phyloP scores from a whole-genome alignment of 1,140 invertebrate genomes.

The Ceratina calcarata region DNA sequence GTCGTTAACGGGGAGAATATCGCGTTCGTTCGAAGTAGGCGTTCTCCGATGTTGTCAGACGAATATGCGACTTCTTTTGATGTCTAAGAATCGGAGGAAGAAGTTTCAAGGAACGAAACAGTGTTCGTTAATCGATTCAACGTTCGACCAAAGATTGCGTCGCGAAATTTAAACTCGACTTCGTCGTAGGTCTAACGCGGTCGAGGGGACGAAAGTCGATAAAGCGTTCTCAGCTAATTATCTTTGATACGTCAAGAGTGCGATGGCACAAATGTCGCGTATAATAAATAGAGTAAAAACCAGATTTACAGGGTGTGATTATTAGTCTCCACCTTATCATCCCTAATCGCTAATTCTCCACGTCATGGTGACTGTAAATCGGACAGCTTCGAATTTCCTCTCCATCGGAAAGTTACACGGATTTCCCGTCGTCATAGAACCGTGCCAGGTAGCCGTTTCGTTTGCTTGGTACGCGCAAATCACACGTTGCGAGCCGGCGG shows the following conservation, averaged over 20 bases:
- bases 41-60: conserved; percentile 4
- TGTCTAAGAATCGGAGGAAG: too few species aligned
- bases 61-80: neutral
- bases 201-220: conserved; percentile 54
- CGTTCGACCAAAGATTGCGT: too few species aligned
- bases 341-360: too few species aligned
- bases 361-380: conserved; percentile 44
- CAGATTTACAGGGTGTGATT: too few species aligned
- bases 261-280: too few species aligned
- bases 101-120: too few species aligned
- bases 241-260: neutral
- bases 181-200: neutral
- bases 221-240: conserved; percentile 41
- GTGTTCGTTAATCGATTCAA: neutral
- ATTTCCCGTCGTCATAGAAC: conserved; percentile 15
- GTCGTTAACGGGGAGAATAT: neutral
- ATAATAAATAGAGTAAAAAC: too few species aligned
- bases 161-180: neutral
- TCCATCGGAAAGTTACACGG: neutral
- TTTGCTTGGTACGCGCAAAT: conserved; percentile 51
- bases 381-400: conserved; percentile 19
- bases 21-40: conserved; percentile 35
- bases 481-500: conserved; percentile 49
- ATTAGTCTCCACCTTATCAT: too few species aligned
- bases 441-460: conserved; percentile 54